Percentiles rank a stretch among this genome's conserved stretches.
These are phyloP conservation scores for Aphaenogaster ashmeadi DNA, from an alignment of 1,140 invertebrate species.

Conservation along the genomic window DNA sequence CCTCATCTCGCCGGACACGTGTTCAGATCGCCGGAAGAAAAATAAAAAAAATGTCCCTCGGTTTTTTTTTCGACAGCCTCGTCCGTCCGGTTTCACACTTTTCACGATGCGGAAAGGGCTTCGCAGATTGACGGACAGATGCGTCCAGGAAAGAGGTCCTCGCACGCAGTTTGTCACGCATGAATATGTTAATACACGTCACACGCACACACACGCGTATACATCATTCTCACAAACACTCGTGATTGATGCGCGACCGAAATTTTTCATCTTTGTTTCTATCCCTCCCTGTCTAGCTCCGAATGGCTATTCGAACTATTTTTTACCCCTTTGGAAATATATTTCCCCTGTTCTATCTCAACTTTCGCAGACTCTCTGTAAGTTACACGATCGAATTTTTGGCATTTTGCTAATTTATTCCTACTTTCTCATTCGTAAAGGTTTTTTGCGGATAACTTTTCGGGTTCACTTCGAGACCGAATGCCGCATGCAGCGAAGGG, in stretches of 20 bases:
- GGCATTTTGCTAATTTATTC: background rate
- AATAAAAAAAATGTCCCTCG: background rate
- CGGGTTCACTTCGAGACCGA: background rate
- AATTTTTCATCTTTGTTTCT: conserved; percentile 36
- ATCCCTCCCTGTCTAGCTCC: background rate
- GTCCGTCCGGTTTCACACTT: conserved; percentile 31
- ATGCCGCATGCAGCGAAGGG: conserved; percentile 22
- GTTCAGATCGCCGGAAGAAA: background rate
- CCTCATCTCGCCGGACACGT: background rate
- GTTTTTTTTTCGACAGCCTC: conserved; percentile 1
- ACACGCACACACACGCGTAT: conserved; percentile 13
- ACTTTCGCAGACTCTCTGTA: background rate
- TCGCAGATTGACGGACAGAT: conserved; percentile 73
- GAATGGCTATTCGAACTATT: background rate
- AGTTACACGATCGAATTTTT: background rate
- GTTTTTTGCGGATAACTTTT: background rate
- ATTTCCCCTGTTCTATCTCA: background rate
- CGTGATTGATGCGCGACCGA: conserved; percentile 48
- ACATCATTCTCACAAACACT: conserved; percentile 12
- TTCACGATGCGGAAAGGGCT: conserved; percentile 11
- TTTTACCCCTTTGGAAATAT: background rate
- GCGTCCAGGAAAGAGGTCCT: conserved; percentile 40
- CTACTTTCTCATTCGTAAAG: background rate
- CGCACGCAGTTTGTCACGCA: conserved; percentile 67
- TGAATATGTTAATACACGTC: conserved; percentile 77